Conservation (phyloP, 2,113 vertebrate genomes). For the Chamaea fasciata region DNA sequence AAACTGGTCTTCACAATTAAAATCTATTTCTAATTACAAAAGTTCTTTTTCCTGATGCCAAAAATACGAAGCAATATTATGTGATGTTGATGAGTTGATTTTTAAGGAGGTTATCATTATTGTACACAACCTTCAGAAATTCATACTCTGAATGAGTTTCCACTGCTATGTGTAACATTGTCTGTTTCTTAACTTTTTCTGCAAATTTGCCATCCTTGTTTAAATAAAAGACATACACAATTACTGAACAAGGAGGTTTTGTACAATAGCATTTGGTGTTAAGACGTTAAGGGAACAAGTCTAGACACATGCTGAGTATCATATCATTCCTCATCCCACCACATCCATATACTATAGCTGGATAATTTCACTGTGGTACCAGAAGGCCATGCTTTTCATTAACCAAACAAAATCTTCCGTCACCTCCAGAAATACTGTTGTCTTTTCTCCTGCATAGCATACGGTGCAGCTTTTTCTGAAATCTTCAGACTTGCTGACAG, state of each 20-base stretch:
- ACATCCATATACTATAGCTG: not conserved
- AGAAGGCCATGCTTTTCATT: not conserved
- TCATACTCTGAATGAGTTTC: not conserved
- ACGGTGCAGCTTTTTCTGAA: not conserved
- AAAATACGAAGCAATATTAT: not conserved
- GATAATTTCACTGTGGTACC: not conserved
- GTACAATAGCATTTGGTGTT: not conserved
- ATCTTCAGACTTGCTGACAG: conserved; percentile 16
- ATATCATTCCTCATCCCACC: not conserved
- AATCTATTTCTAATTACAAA: not conserved
- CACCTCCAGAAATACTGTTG: not conserved
- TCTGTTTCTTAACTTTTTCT: not conserved
- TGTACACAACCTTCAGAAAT: not conserved
- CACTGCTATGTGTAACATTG: not conserved
- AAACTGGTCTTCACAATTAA: not conserved
- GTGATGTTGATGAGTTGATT: not conserved
- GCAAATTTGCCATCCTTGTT: not conserved
- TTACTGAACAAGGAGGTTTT: not conserved
- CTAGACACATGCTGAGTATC: not conserved
- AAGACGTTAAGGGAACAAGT: not conserved
- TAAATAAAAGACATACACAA: not conserved
- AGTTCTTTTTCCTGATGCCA: not conserved
- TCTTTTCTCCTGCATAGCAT: not conserved
- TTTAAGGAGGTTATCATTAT: not conserved
- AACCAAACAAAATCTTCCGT: not conserved